phyloP scores from a whole-genome alignment of 2,888 invertebrate species.

The Epistrophella euchroma region DNA sequence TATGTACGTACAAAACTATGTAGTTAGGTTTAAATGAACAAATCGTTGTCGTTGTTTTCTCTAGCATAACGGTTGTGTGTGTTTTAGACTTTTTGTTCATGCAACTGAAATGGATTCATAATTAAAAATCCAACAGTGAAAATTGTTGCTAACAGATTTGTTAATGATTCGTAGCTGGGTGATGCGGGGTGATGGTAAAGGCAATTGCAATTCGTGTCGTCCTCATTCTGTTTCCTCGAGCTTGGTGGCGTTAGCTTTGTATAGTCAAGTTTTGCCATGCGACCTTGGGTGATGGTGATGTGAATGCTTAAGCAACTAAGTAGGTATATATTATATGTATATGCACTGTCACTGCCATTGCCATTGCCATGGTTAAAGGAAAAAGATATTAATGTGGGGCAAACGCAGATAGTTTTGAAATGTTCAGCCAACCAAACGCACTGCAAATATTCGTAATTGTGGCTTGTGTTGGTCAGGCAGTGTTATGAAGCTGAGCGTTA shows the following conservation, averaged over 20 bases:
- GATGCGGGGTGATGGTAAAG: slow-evolving; percentile 5
- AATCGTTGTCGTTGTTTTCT: slow-evolving; percentile 49
- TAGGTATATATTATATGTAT: neutral
- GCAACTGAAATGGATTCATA: slow-evolving; percentile 59
- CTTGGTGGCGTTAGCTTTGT: slow-evolving; percentile 18
- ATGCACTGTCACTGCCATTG: slow-evolving; percentile 17
- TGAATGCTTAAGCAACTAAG: neutral
- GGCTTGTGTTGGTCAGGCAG: neutral
- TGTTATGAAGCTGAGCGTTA: slow-evolving; percentile 14
- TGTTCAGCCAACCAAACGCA: neutral
- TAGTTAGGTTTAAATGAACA: neutral
- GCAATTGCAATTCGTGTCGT: slow-evolving; percentile 26
- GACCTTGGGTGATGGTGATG: slow-evolving; percentile 8
- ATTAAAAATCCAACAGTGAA: slow-evolving; percentile 62
- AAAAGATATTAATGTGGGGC: neutral
- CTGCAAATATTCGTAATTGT: slow-evolving; percentile 22
- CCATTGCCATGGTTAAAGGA: neutral
- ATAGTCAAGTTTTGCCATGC: neutral
- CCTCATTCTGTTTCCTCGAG: neutral
- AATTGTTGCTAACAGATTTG: slow-evolving; percentile 51
- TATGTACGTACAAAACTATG: slow-evolving; percentile 28
- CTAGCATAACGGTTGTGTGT: slow-evolving; percentile 26
- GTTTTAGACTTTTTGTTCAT: slow-evolving; percentile 42
- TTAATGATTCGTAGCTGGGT: slow-evolving; percentile 36
- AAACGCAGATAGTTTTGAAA: neutral